These are phyloP conservation scores for Poicephalus gulielmi DNA, from an alignment of 2,113 vertebrate species.

Conservation along the genomic window DNA sequence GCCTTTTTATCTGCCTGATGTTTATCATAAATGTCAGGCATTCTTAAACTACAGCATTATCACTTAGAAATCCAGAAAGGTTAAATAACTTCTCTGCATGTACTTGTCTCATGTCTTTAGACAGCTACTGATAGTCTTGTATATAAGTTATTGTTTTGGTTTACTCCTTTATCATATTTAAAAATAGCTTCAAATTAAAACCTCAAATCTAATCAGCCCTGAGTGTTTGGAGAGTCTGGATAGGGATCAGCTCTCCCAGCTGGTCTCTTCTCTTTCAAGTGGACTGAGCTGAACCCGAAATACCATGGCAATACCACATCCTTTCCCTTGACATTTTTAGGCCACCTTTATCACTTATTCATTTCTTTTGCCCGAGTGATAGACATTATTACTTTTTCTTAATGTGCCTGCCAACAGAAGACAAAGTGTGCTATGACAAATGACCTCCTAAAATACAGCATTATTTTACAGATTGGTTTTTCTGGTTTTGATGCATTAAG, in stretches of 20 bases:
- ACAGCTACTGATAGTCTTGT: constrained; percentile 26
- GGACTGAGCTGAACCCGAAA: constrained; percentile 57
- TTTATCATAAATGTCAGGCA: background rate
- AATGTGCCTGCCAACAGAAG: constrained; percentile 38
- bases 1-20: background rate
- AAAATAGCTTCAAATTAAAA: constrained; percentile 49
- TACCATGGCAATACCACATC: constrained; percentile 4
- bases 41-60: background rate
- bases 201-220: constrained; percentile 29
- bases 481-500: constrained; percentile 61
- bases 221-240: constrained; percentile 37
- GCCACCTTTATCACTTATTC: constrained; percentile 69
- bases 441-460: constrained; percentile 51
- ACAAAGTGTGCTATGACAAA: constrained; percentile 57
- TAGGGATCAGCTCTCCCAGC: constrained; percentile 3
- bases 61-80: background rate
- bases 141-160: constrained; percentile 10
- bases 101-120: background rate
- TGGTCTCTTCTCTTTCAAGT: background rate
- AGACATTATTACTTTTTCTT: constrained; percentile 49
- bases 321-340: constrained; percentile 62
- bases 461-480: constrained; percentile 62
- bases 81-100: constrained; percentile 6
- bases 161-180: background rate
- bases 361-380: constrained; percentile 22